Conservation (phyloP, 2,113 vertebrate genomes). For the Actinemys pallida region DNA sequence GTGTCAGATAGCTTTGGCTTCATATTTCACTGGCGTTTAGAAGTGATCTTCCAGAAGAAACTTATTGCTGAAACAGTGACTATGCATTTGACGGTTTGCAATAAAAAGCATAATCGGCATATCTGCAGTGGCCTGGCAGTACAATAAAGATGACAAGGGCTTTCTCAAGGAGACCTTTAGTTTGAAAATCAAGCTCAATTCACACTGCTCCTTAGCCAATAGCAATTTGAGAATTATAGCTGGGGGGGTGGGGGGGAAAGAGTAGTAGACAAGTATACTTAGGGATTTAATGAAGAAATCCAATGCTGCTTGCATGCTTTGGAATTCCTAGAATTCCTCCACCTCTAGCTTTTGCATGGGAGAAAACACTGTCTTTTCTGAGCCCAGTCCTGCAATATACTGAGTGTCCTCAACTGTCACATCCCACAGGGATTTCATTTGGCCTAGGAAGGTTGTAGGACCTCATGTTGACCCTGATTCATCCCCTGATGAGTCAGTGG, state of each 20-base stretch:
- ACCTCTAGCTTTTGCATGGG: neutral
- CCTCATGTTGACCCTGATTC: neutral
- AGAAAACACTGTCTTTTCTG: neutral
- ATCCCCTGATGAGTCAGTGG: neutral
- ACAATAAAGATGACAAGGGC: neutral
- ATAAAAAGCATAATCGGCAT: neutral
- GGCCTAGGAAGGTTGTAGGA: neutral
- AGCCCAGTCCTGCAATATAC: neutral
- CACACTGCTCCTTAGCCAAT: neutral
- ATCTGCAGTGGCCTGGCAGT: neutral
- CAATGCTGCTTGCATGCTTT: neutral
- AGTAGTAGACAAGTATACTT: neutral
- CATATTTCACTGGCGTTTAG: neutral
- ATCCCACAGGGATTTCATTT: neutral
- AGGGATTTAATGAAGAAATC: neutral
- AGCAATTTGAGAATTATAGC: neutral
- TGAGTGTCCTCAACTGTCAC: neutral
- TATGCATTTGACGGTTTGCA: neutral
- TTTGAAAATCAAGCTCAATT: neutral
- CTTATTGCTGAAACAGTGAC: neutral
- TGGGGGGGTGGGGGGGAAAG: neutral
- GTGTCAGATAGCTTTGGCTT: neutral
- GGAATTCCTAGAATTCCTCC: neutral
- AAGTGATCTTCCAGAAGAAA: neutral
- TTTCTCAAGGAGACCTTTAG: neutral